Evolutionary conservation across 2,113 vertebrate species (phyloP).

Genomic region (Campylomormyrus numenius): DNA sequence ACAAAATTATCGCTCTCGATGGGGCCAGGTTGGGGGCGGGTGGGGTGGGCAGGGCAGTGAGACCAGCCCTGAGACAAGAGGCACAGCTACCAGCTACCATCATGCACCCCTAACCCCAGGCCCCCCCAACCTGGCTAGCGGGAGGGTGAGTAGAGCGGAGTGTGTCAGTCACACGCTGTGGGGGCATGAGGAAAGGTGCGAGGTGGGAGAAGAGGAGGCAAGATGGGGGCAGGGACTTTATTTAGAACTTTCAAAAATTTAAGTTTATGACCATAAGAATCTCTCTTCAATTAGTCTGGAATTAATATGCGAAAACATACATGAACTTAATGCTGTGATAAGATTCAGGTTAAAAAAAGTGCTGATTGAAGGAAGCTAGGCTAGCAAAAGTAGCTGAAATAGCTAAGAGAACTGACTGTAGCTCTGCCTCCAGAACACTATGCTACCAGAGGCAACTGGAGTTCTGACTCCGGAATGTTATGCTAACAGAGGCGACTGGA

Average conservation of each 20-base stretch:
- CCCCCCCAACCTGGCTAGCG: not conserved
- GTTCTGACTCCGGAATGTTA: not conserved
- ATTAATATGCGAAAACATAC: not conserved
- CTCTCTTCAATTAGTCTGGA: not conserved
- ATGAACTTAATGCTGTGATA: not conserved
- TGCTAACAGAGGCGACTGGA: not conserved
- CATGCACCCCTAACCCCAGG: not conserved
- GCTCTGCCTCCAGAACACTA: not conserved
- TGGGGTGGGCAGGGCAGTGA: not conserved
- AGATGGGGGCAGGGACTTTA: not conserved
- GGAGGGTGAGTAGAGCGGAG: slow-evolving; percentile 15
- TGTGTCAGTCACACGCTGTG: slow-evolving; percentile 3
- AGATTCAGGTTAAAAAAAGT: not conserved
- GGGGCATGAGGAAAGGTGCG: slow-evolving; percentile 28
- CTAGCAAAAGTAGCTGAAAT: not conserved
- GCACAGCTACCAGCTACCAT: not conserved
- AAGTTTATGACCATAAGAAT: not conserved
- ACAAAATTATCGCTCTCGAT: slow-evolving; percentile 1
- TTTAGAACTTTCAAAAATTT: not conserved
- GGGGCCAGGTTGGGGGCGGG: not conserved
- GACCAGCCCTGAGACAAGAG: not conserved
- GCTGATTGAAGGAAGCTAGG: not conserved
- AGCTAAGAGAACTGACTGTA: not conserved
- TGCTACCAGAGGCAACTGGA: not conserved
- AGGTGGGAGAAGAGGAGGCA: not conserved